Base-by-base conservation (phyloP, 2,797 vertebrate species). In the Hipposideros larvatus region DNA sequence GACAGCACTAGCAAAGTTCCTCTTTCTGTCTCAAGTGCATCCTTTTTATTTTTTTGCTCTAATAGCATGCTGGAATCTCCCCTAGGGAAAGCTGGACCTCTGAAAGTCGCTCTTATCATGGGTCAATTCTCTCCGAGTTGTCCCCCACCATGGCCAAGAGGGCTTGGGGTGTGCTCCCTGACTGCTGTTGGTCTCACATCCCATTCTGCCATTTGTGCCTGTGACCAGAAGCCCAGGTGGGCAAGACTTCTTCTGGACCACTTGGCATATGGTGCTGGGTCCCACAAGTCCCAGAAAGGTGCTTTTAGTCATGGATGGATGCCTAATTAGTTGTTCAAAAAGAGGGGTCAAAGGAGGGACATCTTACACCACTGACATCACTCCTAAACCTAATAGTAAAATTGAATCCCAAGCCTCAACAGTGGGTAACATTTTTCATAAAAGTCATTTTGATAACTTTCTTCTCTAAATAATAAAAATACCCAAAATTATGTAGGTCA, bases 381-480 rank as follows among this genome's bases (percentile, higher is more conserved):
- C 18, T 71, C 41, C 15, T 57, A 24, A 31, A 10, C 63, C 51
- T 55, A 57, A 70, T 2, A 43, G 21, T 43, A 59, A 91, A 75
- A 75, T 80, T 28, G 55, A 94, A 83, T 66, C 51, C 55, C n/a
- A 93, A 63, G 21, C 57, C 24, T 87, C 31, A 74, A 61, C 57
- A 80, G 5, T 73, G 21, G 43, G 10, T 82, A 82, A 93, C 34
- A 75, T 84, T 70, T 87, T 90, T 26, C 68, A 6, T 90, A 82
- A 82, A 90, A 74, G 51, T 66, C 3, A 78, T 68, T 87, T 89
- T 87, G 8, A 11, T 87, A 71, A 79, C 5, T 83, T 91, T 96
- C 19, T 96, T 96, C 75, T 96, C 46, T 55, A 96, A 89, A 66
- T 55, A 96, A 51, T 34, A 46, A 84, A 93, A 90, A 11, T 59